Evolutionary conservation across 2,113 vertebrate genomes (phyloP), one percentile per base, ranked within the genome.

Genomic region (Siniperca knerii): DNA sequence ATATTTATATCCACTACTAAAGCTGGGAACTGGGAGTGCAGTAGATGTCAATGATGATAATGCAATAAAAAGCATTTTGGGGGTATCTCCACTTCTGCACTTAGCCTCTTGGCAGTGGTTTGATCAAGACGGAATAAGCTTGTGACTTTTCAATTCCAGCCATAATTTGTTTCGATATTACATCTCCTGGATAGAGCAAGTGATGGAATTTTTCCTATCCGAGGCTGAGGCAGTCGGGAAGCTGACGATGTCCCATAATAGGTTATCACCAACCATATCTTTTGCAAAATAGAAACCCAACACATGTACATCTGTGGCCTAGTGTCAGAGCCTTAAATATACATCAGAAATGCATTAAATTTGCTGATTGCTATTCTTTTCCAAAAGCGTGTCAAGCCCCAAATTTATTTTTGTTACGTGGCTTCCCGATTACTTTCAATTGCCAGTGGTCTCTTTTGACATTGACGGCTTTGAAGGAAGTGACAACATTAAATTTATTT

Each of bases 131-230:
- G 95, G 97, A 98, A 99, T 98, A 97, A 98, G 97, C 95, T 94
- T 96, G 96, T 97, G 98, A 98, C 98, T 99, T 99, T 99, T 98
- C 98, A 98, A 98, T 99, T 99, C 97, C 97, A 93, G 96, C 97
- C 97, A 98, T 98, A 98, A 99, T 99, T 99, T 99, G 97, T 99
- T 99, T 98, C 97, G 96, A 97, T 99, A 99, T 98, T 98, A 95
- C 96, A 97, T 97, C 97, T 95, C 89, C 92, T 77, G 87, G 96
- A 94, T 96, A 95, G 96, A 97, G 97, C 96, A 96, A 96, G 97
- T 97, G 98, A 99, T 98, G 96, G 97, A 97, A 98, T 97, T 96
- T 96, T 97, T 98, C 97, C 97, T 96, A 93, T 96, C 90, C 81
- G 81, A 60, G 89, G 83, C 94, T 87, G 93, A 92, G 94, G 95